A percentile compares a stretch with the other conserved stretches of the same genome.
phyloP scores from a whole-genome alignment of 2,113 vertebrate species.

The Melanerpes formicivorus region DNA sequence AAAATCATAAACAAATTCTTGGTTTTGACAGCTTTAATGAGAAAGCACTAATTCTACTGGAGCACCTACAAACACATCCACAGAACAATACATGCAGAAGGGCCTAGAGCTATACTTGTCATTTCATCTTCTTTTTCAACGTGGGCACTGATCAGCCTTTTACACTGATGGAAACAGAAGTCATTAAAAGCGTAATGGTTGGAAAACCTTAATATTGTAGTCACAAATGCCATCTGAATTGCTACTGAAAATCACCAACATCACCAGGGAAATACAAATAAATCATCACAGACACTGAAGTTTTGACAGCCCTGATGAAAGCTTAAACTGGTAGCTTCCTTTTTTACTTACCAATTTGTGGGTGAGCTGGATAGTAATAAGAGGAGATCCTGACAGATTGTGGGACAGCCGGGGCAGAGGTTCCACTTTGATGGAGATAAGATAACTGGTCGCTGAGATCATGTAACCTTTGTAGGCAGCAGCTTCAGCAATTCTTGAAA shows the following conservation, averaged over 20 bases:
- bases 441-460: slow-evolving; percentile 85
- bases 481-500: slow-evolving; percentile 84
- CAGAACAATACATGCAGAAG: neutral
- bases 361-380: slow-evolving; percentile 86
- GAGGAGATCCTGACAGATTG: slow-evolving; percentile 86
- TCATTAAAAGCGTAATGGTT: fast-evolving
- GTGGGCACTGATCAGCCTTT: fast-evolving
- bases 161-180: neutral
- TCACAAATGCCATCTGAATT: neutral
- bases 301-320: neutral
- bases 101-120: neutral
- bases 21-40: fast-evolving
- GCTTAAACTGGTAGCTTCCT: fast-evolving
- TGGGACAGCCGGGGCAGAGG: slow-evolving; percentile 82
- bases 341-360: slow-evolving; percentile 85
- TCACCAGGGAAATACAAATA: neutral
- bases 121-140: neutral
- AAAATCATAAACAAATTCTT: neutral
- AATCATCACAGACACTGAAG: fast-evolving
- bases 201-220: neutral
- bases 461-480: slow-evolving; percentile 73
- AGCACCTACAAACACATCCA: neutral
- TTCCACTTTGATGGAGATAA: slow-evolving; percentile 92
- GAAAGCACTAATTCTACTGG: neutral
- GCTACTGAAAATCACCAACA: neutral